Conservation (phyloP, 2,888 invertebrate genomes). For the Steinernema hermaphroditum region DNA sequence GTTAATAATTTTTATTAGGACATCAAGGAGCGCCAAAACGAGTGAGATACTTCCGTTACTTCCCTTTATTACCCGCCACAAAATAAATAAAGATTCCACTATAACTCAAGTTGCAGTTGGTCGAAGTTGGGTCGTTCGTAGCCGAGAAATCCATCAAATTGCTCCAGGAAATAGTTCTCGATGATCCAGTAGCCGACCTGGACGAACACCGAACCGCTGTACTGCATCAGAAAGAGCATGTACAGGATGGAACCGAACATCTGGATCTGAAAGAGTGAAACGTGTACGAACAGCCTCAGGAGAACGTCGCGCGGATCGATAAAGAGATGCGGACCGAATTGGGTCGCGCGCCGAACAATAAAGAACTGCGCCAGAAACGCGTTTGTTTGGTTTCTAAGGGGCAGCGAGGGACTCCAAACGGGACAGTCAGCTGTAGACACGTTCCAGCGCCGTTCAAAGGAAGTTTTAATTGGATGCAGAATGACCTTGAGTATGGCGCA, state of each 20-base stretch:
- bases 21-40: no score
- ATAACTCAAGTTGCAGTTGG: neutral
- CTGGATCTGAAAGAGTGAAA: neutral
- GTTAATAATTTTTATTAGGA: no score
- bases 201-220: conserved; percentile 55
- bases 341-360: neutral
- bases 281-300: neutral
- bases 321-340: neutral
- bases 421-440: no score
- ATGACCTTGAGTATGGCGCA: no score
- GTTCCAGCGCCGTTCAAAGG: no score
- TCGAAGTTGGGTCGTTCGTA: neutral
- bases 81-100: no score
- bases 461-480: no score
- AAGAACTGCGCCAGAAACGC: neutral
- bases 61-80: no score
- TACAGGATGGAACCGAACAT: conserved; percentile 35
- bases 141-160: conserved; percentile 42
- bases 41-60: no score
- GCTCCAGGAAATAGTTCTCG: conserved; percentile 49
- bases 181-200: conserved; percentile 53
- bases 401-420: no score
- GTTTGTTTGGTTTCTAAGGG: neutral
- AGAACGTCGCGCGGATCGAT: neutral
- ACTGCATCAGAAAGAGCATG: conserved; percentile 47